Conservation (phyloP, 2,797 vertebrate species). For the Molothrus aeneus region DNA sequence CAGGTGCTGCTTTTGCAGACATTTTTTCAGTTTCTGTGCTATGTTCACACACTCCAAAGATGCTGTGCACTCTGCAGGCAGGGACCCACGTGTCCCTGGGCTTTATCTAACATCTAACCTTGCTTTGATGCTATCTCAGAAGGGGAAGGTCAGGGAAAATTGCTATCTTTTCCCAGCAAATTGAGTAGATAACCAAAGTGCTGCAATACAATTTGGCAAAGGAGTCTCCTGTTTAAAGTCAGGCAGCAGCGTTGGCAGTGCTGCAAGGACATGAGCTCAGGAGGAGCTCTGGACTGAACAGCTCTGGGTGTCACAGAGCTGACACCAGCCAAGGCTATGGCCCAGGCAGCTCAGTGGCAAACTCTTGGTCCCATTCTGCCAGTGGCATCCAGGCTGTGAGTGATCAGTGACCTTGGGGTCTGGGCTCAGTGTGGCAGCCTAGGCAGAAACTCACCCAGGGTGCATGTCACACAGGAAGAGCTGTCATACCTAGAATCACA, state of each 20-base stretch:
- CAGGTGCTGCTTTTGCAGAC: background rate
- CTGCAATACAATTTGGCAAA: background rate
- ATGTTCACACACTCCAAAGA: background rate
- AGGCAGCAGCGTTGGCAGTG: rapidly evolving
- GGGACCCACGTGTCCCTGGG: background rate
- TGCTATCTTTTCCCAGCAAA: constrained; percentile 21
- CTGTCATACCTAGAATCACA: background rate
- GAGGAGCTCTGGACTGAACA: background rate
- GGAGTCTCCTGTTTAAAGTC: background rate
- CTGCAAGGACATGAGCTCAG: background rate
- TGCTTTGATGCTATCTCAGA: constrained; percentile 37
- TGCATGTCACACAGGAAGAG: background rate
- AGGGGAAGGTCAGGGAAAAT: constrained; percentile 26
- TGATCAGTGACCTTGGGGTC: background rate
- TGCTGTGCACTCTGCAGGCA: background rate
- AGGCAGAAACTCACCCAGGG: background rate
- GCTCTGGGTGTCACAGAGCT: background rate
- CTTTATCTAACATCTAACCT: constrained; percentile 44
- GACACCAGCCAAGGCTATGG: background rate
- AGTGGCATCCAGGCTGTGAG: background rate
- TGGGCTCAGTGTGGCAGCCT: background rate
- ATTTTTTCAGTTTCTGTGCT: background rate
- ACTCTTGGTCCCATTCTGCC: background rate
- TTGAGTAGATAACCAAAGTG: background rate
- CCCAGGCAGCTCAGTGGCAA: background rate